Evolutionary conservation across 2,113 vertebrate species (phyloP), one percentile per base, ranked within the genome.

Genomic region (Gopherus flavomarginatus): DNA sequence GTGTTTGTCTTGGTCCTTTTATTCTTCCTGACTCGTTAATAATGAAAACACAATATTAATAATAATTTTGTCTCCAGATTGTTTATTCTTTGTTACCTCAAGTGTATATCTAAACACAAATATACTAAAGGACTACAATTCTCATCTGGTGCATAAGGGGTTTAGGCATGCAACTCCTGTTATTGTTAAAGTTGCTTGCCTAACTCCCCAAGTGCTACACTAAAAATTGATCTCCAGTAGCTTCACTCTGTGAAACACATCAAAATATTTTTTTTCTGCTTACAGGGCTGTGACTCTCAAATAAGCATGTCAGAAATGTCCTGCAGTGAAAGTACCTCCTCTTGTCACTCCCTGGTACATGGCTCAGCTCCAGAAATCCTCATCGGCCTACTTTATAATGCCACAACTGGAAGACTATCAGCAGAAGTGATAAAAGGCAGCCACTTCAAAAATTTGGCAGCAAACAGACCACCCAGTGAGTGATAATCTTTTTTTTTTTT

Each of bases 401-500:
- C 99, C 98, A 99, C 99, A 26, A 99, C 99, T 35, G 99, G 99
- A 95, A 99, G 99, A 91, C 99, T 99, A 87, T 99, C 99, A 19
- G 99, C 99, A 97, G 99, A 99, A 98, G 98, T 99, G 98, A 99
- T 99, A 98, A 99, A 99, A 98, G 99, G 99, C 97, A 99, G 99
- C 98, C 99, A 99, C 98, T 99, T 99, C 98, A 99, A 99, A 98
- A 99, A 99, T 98, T 98, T 99, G 97, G 98, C 99, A 96, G 99
- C 99, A 85, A 99, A 99, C 98, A 99, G 99, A 98, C 99, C 99
- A 98, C 99, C 99, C 98, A 99, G 99, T 99, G 99, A 99, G 99
- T 99, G 98, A 96, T 97, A 98, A 96, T 96, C 93, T 97, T 92
- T 89, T 93, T 94, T 81, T 81, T 90, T 91, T 92, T 52, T 35